Conservation (phyloP, 2,113 vertebrate species). For the Pyrgilauda ruficollis region DNA sequence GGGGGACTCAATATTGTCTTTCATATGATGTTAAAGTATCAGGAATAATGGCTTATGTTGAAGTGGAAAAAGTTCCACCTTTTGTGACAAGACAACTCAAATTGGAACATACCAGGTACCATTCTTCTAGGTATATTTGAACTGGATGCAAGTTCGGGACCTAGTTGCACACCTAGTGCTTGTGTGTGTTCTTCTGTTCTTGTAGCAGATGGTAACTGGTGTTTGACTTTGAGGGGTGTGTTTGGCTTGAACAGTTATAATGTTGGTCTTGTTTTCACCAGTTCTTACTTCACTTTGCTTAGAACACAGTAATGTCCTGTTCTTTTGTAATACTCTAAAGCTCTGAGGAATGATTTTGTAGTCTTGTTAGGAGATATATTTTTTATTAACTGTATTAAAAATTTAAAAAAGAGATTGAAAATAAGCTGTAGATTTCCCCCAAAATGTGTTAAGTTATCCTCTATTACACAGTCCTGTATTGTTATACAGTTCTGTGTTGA, state of each 20-base stretch:
- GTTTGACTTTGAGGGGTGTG: not conserved
- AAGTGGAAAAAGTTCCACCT: not conserved
- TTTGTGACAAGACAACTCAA: not conserved
- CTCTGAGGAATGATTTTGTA: not conserved
- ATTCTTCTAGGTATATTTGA: not conserved
- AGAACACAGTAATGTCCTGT: not conserved
- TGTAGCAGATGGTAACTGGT: not conserved
- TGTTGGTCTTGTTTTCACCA: not conserved
- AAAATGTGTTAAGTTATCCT: not conserved
- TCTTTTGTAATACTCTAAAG: not conserved
- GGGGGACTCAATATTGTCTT: not conserved
- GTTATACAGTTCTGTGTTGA: not conserved
- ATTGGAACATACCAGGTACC: not conserved
- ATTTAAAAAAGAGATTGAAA: not conserved
- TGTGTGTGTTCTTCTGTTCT: not conserved
- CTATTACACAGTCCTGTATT: not conserved
- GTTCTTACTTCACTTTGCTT: not conserved
- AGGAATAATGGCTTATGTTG: not conserved
- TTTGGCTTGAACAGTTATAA: not conserved
- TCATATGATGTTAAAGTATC: not conserved
- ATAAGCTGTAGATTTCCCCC: not conserved
- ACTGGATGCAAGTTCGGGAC: not conserved
- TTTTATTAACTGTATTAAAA: not conserved
- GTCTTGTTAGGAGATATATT: not conserved
- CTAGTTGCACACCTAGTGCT: accelerated